phyloP scores from a whole-genome alignment of 2,888 invertebrate genomes.

The Nezara viridula region DNA sequence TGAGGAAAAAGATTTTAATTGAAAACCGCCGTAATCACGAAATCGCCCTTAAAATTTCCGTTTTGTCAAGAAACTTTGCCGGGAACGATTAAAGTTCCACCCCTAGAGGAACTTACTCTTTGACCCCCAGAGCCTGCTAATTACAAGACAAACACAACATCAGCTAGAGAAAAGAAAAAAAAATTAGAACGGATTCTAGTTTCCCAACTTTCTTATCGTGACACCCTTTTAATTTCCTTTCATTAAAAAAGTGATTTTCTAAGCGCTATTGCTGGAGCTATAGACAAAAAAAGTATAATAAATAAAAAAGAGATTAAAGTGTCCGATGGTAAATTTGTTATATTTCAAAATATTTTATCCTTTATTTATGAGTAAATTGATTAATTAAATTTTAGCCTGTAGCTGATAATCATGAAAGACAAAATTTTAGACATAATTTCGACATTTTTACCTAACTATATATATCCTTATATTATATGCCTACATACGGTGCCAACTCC shows the following conservation, averaged over 20 bases:
- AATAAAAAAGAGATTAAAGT: background rate
- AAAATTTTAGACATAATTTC: too few relatives aligned
- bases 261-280: background rate
- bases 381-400: too few relatives aligned
- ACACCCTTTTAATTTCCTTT: constrained; percentile 10
- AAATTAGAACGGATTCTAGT: background rate
- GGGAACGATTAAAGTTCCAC: constrained; percentile 15
- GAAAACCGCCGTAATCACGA: constrained; percentile 6
- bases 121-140: background rate
- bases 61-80: constrained; percentile 41
- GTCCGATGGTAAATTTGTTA: too few relatives aligned
- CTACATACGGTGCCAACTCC: too few relatives aligned
- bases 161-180: background rate
- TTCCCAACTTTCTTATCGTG: background rate
- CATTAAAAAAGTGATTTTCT: constrained; percentile 14
- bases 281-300: background rate
- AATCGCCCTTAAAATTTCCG: constrained; percentile 41
- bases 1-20: constrained; percentile 32
- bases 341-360: too few relatives aligned
- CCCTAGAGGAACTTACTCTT: constrained; percentile 10
- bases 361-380: too few relatives aligned
- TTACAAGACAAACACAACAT: constrained; percentile 40
- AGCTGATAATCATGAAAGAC: too few relatives aligned
- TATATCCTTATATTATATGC: too few relatives aligned
- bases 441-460: too few relatives aligned